phyloP scores from a whole-genome alignment of 2,888 invertebrate species.

The Acrobasis consociella region DNA sequence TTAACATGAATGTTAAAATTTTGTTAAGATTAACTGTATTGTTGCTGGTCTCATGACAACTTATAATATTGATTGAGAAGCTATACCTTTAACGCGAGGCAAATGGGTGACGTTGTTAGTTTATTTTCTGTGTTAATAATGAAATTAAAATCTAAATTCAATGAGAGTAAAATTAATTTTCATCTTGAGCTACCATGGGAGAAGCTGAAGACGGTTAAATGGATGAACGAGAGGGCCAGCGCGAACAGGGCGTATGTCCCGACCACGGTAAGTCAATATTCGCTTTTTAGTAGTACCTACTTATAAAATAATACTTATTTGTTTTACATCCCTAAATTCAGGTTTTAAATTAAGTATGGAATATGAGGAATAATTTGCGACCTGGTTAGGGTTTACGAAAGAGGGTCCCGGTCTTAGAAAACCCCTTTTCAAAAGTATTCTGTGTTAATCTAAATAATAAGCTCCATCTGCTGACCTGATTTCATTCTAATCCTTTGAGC shows the following conservation, averaged over 20 bases:
- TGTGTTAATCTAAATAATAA: too few relatives aligned
- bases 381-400: too few relatives aligned
- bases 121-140: conserved; percentile 80
- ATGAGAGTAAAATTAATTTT: conserved; percentile 74
- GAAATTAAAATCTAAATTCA: conserved; percentile 80
- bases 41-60: conserved; percentile 69
- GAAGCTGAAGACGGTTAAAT: conserved; percentile 82
- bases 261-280: conserved; percentile 81
- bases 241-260: conserved; percentile 92
- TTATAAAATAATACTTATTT: background rate
- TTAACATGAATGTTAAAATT: conserved; percentile 61
- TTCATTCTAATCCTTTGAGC: too few relatives aligned
- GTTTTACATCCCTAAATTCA: background rate
- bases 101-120: conserved; percentile 78
- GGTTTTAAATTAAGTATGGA: background rate
- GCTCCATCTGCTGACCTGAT: too few relatives aligned
- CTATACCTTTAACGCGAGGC: conserved; percentile 45
- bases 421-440: too few relatives aligned
- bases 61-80: conserved; percentile 51
- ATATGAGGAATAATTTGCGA: background rate
- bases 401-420: too few relatives aligned
- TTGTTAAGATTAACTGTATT: conserved; percentile 51
- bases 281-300: background rate
- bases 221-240: conserved; percentile 91
- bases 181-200: conserved; percentile 74